phyloP scores from a whole-genome alignment of 2,888 invertebrate species.

The Beris chalybata region DNA sequence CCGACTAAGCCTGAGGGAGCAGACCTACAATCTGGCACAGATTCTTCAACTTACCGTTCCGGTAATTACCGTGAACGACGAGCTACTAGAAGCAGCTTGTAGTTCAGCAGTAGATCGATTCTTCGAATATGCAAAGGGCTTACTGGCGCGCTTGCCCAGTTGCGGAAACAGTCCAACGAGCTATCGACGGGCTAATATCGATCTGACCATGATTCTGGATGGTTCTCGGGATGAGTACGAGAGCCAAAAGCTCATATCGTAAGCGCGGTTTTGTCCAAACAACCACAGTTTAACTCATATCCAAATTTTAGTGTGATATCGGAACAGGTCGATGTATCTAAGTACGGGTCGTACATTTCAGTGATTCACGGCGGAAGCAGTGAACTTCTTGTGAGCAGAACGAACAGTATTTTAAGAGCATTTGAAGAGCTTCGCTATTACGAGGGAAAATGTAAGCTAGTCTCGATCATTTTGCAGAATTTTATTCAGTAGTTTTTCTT shows the following conservation, averaged over 20 bases:
- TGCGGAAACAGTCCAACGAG: conserved; percentile 35
- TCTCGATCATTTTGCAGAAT: not conserved
- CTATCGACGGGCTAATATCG: conserved; percentile 55
- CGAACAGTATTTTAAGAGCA: conserved; percentile 60
- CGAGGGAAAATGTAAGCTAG: conserved; percentile 57
- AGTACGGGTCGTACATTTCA: conserved; percentile 63
- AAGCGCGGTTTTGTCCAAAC: conserved; percentile 42
- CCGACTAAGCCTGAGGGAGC: conserved; percentile 45
- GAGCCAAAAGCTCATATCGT: conserved; percentile 62
- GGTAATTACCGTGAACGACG: conserved; percentile 44
- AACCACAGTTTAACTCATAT: not conserved
- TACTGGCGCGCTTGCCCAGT: conserved; percentile 27
- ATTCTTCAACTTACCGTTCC: conserved; percentile 44
- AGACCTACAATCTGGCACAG: conserved; percentile 49
- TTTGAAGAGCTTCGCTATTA: conserved; percentile 55
- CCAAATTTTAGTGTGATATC: conserved; percentile 60
- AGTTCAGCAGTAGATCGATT: conserved; percentile 59
- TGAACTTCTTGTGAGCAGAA: conserved; percentile 63
- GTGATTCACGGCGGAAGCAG: conserved; percentile 67
- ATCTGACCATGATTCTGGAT: conserved; percentile 63
- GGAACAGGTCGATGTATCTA: conserved; percentile 62
- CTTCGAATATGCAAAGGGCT: conserved; percentile 60
- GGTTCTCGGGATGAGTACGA: conserved; percentile 62
- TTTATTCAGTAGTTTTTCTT: not conserved
- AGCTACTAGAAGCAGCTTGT: conserved; percentile 58